phyloP scores from a whole-genome alignment of 1,140 invertebrate genomes.

The Drepana arcuata region DNA sequence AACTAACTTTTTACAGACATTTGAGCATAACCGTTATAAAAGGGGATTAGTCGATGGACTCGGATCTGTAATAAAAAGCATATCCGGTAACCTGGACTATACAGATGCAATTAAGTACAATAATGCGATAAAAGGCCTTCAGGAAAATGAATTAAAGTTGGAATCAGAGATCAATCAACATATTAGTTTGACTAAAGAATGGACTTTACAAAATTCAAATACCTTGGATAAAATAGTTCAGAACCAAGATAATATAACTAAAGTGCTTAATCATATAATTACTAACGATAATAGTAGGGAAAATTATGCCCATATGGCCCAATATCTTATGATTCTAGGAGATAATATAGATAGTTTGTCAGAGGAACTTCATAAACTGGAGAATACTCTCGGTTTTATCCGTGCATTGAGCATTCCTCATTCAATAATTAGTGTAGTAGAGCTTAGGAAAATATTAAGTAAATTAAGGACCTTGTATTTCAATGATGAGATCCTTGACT shows the following conservation, averaged over 20 bases:
- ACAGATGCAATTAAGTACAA: slow-evolving; percentile 15
- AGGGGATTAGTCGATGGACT: slow-evolving; percentile 17
- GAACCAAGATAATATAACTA: slow-evolving; percentile 13
- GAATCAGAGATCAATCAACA: slow-evolving; percentile 13
- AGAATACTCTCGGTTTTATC: slow-evolving; percentile 31
- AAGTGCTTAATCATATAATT: slow-evolving; percentile 1
- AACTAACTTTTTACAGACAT: slow-evolving; percentile 8
- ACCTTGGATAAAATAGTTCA: slow-evolving; percentile 6
- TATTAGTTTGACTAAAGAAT: slow-evolving; percentile 14
- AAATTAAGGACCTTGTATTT: slow-evolving; percentile 18
- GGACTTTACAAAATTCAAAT: slow-evolving; percentile 9
- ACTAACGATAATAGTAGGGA: slow-evolving; percentile 4
- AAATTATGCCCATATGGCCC: slow-evolving; percentile 24
- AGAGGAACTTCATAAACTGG: slow-evolving; percentile 21
- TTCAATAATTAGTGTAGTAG: slow-evolving; percentile 17
- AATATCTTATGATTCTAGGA: slow-evolving; percentile 21
- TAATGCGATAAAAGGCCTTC: slow-evolving; percentile 11
- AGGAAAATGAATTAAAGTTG: slow-evolving; percentile 12
- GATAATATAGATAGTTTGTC: slow-evolving; percentile 27
- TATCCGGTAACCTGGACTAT: slow-evolving; percentile 16
- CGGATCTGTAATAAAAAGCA: slow-evolving; percentile 19
- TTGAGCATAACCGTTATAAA: slow-evolving; percentile 14
- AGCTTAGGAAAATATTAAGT: slow-evolving; percentile 14
- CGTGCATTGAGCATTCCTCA: slow-evolving; percentile 17
- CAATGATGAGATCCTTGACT: slow-evolving; percentile 12